phyloP scores from a whole-genome alignment of 2,888 invertebrate species.

The Cantharis flavilabris region DNA sequence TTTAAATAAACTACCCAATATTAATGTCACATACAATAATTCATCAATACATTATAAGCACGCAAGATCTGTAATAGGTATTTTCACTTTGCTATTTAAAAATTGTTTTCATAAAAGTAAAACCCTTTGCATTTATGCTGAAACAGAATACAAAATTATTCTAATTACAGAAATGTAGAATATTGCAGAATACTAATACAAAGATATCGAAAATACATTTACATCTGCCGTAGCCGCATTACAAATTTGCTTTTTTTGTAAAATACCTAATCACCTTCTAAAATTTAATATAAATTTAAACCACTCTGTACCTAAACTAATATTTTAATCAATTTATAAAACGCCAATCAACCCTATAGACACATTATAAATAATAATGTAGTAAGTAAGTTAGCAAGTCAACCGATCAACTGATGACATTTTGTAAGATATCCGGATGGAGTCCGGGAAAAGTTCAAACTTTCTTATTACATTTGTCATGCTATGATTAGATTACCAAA shows the following conservation, averaged over 20 bases:
- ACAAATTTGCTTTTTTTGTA: background rate
- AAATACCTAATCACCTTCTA: background rate
- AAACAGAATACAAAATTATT: background rate
- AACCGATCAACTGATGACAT: too few species aligned
- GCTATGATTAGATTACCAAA: too few species aligned
- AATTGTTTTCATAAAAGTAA: background rate
- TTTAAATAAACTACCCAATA: background rate
- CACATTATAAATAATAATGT: too few species aligned
- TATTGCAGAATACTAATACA: background rate
- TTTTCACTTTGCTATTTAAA: background rate
- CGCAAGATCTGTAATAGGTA: background rate
- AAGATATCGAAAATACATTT: background rate
- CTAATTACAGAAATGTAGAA: background rate
- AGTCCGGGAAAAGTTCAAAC: too few species aligned
- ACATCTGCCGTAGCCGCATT: background rate
- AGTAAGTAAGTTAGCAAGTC: too few species aligned
- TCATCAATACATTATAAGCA: background rate
- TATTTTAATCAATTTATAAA: too few species aligned
- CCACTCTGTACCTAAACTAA: too few species aligned
- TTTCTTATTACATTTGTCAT: too few species aligned
- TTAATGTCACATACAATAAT: background rate
- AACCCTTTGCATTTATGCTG: background rate
- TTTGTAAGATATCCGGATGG: too few species aligned
- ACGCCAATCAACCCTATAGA: too few species aligned
- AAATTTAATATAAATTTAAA: too few species aligned